These are phyloP conservation scores for Patiria pectinifera DNA, from an alignment of 53 echinoderm and acorn worm species.

Conservation along the genomic window DNA sequence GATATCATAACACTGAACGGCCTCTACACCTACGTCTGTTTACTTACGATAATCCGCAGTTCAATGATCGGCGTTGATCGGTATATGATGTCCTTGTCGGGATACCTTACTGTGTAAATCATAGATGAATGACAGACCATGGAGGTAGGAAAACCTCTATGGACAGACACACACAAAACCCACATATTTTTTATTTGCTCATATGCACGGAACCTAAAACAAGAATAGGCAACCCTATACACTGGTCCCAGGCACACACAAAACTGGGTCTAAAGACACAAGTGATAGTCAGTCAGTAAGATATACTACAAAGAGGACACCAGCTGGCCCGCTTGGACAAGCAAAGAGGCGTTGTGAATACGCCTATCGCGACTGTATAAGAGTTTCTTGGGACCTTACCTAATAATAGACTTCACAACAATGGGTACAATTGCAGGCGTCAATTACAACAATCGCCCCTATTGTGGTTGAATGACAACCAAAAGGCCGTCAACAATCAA, in stretches of 20 bases:
- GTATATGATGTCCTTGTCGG: not conserved
- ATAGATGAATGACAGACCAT: no score
- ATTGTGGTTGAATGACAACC: conserved; percentile 6
- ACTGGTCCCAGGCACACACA: no score
- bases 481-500: not conserved
- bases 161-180: no score
- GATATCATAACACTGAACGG: not conserved
- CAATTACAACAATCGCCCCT: not conserved
- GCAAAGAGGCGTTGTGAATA: not conserved
- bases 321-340: not conserved
- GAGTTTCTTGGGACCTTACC: not conserved
- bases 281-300: no score
- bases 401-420: not conserved
- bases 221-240: no score
- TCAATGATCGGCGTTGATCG: not conserved
- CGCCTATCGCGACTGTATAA: not conserved
- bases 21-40: not conserved
- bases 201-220: no score
- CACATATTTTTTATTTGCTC: no score
- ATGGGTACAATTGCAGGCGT: not conserved
- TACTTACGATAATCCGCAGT: not conserved
- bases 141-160: no score
- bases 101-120: no score
- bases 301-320: no score
- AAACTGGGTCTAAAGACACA: no score